Percentiles rank a stretch among this genome's conserved stretches.
phyloP scores from a whole-genome alignment of 2,888 invertebrate species.

The Apeira syringaria region DNA sequence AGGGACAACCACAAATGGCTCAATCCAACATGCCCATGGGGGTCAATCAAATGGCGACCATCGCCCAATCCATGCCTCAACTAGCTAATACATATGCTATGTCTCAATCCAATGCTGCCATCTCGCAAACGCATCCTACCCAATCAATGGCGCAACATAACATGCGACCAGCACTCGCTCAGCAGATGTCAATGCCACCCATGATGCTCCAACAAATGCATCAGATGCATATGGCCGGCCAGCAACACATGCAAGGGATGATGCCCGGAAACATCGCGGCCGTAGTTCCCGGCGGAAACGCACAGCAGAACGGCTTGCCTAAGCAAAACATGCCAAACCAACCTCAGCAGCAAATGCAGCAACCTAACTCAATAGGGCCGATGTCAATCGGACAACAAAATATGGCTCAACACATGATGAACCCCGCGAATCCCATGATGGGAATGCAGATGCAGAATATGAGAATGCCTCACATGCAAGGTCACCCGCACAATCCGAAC shows the following conservation, averaged over 20 bases:
- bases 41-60: conserved; percentile 55
- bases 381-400: conserved; percentile 59
- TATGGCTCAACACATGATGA: conserved; percentile 52
- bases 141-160: conserved; percentile 61
- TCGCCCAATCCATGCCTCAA: conserved; percentile 67
- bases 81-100: conserved; percentile 57
- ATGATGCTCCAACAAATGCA: conserved; percentile 73
- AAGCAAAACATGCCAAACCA: conserved; percentile 62
- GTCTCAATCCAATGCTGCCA: conserved; percentile 53
- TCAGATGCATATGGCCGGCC: conserved; percentile 66
- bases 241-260: conserved; percentile 57
- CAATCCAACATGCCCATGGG: conserved; percentile 65
- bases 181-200: conserved; percentile 61
- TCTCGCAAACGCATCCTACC: conserved; percentile 51
- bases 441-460: conserved; percentile 71
- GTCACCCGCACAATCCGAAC: conserved; percentile 50
- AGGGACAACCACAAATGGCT: conserved; percentile 64
- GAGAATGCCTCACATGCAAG: conserved; percentile 68
- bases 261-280: conserved; percentile 53
- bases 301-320: conserved; percentile 53
- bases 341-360: conserved; percentile 37
- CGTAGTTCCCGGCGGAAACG: conserved; percentile 41
- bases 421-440: conserved; percentile 58
- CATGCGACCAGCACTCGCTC: conserved; percentile 52
- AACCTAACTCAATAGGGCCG: conserved; percentile 51